Conservation (phyloP, 2,888 invertebrate genomes). For the Graphium colonna region DNA sequence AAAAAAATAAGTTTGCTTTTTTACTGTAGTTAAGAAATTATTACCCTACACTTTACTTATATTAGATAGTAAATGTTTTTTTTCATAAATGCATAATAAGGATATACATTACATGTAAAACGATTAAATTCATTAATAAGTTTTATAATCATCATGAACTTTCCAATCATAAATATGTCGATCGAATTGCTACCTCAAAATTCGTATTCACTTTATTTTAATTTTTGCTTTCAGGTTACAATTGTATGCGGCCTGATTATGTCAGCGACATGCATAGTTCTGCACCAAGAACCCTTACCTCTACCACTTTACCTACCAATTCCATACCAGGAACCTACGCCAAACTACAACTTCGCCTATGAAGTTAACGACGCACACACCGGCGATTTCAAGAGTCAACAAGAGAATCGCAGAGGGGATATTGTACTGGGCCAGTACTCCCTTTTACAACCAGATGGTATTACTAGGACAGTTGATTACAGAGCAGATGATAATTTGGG, state of each 20-base stretch:
- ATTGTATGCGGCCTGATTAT: constrained; percentile 37
- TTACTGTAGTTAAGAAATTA: no score
- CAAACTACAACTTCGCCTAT: constrained; percentile 72
- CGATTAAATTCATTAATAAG: no score
- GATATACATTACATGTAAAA: no score
- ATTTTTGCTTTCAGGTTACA: constrained; percentile 2
- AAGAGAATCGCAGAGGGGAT: constrained; percentile 66
- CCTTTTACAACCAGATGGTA: constrained; percentile 70
- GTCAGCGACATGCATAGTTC: constrained; percentile 48
- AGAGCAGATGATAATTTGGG: constrained; percentile 71
- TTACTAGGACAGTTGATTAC: constrained; percentile 72
- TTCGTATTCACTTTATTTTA: no score
- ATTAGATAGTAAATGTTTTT: no score
- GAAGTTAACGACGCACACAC: constrained; percentile 69
- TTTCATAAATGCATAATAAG: no score
- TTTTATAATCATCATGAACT: no score
- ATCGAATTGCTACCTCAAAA: no score
- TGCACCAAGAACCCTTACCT: constrained; percentile 39
- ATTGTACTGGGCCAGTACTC: constrained; percentile 72
- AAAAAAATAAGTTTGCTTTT: no score
- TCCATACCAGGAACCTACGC: constrained; percentile 37
- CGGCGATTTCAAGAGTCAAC: constrained; percentile 73
- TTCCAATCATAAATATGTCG: no score
- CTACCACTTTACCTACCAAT: constrained; percentile 7
- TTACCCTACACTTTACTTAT: no score